These are phyloP conservation scores for Ctenicera cuprea DNA, from an alignment of 2,888 invertebrate species.

Conservation along the genomic window DNA sequence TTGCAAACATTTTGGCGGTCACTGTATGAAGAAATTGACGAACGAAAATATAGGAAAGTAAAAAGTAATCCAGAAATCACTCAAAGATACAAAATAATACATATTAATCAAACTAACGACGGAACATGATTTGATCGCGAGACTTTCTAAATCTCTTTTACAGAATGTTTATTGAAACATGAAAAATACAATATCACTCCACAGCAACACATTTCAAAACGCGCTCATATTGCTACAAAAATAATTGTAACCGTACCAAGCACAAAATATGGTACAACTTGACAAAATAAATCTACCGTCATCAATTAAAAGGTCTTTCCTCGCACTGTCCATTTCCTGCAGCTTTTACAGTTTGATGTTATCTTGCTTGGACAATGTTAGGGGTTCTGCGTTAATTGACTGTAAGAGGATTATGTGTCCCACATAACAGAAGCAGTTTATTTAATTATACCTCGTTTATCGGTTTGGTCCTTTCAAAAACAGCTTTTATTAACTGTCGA, in stretches of 20 bases:
- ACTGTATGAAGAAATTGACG: too few species aligned
- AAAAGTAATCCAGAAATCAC: too few species aligned
- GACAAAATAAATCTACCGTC: conserved; percentile 21
- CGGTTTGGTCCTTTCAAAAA: conserved; percentile 21
- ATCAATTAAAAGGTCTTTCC: conserved; percentile 21
- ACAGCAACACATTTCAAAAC: too few species aligned
- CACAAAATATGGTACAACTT: not conserved
- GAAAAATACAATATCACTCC: too few species aligned
- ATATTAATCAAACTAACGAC: too few species aligned
- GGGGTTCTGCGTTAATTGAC: conserved; percentile 33
- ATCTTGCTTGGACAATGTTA: conserved; percentile 27
- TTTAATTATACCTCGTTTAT: conserved; percentile 31
- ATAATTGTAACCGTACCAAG: not conserved
- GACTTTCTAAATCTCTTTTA: too few species aligned
- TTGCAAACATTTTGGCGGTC: too few species aligned
- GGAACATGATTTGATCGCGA: too few species aligned
- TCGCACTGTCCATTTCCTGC: conserved; percentile 22
- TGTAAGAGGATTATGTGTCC: conserved; percentile 31
- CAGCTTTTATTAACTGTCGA: conserved; percentile 22
- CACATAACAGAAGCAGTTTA: conserved; percentile 26
- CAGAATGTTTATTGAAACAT: too few species aligned
- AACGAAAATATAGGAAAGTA: too few species aligned
- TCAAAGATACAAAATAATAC: too few species aligned
- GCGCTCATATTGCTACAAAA: too few species aligned
- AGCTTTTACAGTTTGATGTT: conserved; percentile 22